phyloP scores from a whole-genome alignment of 2,113 vertebrate genomes.

The Python bivittatus region DNA sequence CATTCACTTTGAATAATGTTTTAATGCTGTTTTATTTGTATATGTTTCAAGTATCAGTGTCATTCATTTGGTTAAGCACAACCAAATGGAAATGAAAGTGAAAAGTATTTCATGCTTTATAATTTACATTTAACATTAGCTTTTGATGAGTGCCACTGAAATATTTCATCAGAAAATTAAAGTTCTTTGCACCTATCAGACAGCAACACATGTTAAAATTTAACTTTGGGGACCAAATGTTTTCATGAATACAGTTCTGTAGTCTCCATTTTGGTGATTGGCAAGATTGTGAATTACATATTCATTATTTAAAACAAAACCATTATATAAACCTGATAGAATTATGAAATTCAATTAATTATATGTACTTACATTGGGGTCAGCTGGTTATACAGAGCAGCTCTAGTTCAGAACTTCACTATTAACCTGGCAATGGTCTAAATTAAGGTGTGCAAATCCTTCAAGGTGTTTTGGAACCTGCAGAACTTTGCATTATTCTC shows the following conservation, averaged over 20 bases:
- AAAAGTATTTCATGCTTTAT: not conserved
- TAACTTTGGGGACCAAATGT: not conserved
- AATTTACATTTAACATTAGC: not conserved
- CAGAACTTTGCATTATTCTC: not conserved
- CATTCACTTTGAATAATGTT: not conserved
- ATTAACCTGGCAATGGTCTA: not conserved
- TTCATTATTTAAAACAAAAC: not conserved
- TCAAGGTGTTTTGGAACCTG: not conserved
- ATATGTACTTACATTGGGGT: not conserved
- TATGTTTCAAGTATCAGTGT: not conserved
- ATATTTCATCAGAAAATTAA: not conserved
- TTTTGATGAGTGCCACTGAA: not conserved
- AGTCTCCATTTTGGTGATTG: not conserved
- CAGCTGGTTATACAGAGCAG: not conserved
- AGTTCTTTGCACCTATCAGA: not conserved
- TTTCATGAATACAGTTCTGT: not conserved
- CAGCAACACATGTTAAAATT: not conserved
- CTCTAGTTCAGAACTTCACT: not conserved
- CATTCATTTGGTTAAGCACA: not conserved
- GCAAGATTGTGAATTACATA: slow-evolving; percentile 1
- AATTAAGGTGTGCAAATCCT: not conserved
- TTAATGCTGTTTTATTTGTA: not conserved
- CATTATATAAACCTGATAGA: not conserved
- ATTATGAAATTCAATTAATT: not conserved
- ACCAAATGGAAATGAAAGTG: not conserved